Conservation (phyloP, 2,888 invertebrate species). For the Phytoseiulus persimilis region DNA sequence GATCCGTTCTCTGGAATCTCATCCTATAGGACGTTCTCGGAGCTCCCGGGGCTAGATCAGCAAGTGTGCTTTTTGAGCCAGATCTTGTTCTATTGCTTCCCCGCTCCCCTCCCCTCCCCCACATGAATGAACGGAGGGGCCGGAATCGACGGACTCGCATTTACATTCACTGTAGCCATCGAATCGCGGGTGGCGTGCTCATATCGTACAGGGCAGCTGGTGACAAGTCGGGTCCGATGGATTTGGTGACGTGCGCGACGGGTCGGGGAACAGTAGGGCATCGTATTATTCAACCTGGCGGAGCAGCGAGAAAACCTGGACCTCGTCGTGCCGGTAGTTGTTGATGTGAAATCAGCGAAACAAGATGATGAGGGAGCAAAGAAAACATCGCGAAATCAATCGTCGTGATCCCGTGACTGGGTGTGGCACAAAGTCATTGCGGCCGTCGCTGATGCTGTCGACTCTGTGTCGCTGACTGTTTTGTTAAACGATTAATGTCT, state of each 20-base stretch:
- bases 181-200: neutral
- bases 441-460: slow-evolving; percentile 6
- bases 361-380: neutral
- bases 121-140: neutral
- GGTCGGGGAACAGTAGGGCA: too few relatives aligned
- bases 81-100: too few relatives aligned
- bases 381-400: neutral
- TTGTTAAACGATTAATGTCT: slow-evolving; percentile 36
- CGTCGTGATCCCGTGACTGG: neutral
- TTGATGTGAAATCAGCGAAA: neutral
- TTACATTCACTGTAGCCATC: neutral
- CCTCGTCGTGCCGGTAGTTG: neutral
- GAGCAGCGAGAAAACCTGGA: neutral
- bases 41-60: too few relatives aligned
- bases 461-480: slow-evolving; percentile 30
- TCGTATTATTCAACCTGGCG: neutral
- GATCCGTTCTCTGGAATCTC: neutral
- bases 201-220: neutral
- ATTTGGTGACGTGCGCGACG: neutral
- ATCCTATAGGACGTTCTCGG: neutral
- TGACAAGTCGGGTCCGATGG: neutral
- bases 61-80: too few relatives aligned
- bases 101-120: too few relatives aligned
- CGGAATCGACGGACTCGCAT: neutral
- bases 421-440: neutral